Evolutionary conservation across 2,113 vertebrate species (phyloP), one percentile per base, ranked within the genome.

Genomic region (Hippoglossus stenolepis): DNA sequence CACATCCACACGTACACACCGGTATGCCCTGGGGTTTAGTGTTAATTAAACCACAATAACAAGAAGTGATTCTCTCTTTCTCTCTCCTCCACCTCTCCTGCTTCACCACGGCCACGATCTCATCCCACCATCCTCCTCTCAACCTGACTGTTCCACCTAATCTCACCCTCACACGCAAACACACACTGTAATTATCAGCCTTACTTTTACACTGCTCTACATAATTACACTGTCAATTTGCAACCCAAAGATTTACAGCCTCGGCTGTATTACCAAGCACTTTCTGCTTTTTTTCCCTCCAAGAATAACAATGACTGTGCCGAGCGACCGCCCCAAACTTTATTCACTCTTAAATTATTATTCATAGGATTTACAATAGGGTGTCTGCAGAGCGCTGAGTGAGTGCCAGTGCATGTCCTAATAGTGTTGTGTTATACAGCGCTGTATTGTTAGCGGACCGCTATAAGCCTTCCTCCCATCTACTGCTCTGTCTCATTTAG

Each of bases 191-290:
- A 91, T 90, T 85, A 87, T 77, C 73, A 60, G 75, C 73, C 75
- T 66, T 73, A 80, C 61, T 82, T 82, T 89, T 85, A 79, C 72
- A 64, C 77, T 3, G 15, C 60, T 8, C 73, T 53, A 26, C 59
- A 83, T 87, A 85, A 89, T 90, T 85, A 87, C 62, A 11, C 77
- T 79, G 79, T 89, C 86, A 85, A 74, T 84, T 87, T 79, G 60
- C 78, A 64, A 47, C 40, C 2, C 69, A 49, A 71, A 77, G 76
- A 83, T 85, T 81, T 83, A 83, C 76, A 31, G 77, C 79, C 7
- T 10, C 20, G 5, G 40, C 58, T 67, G 40, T 70, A 65, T 78
- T 65, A 51, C 47, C 1, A 53, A 71, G 61, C 70, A 28, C 69
- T 73, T 72, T 70, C 7, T 31, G 7, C 31, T 70, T 68, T 65